A percentile compares a stretch with the other conserved stretches of the same genome.
Evolutionary conservation across 2,888 invertebrate genomes (phyloP).

Genomic region (Xestia rhomboidea): DNA sequence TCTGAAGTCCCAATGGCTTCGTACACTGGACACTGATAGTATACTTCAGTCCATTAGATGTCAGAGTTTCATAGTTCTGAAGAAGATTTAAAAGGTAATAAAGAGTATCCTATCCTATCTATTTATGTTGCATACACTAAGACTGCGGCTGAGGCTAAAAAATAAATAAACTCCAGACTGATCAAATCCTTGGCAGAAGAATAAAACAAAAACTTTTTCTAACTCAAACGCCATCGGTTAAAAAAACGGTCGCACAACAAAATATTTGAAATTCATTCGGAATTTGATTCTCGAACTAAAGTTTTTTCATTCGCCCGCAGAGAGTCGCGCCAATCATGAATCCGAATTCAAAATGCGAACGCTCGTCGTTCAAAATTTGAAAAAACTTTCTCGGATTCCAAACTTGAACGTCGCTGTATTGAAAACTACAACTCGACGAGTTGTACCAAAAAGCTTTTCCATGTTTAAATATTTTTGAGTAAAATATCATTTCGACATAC

Average conservation of each 20-base stretch:
- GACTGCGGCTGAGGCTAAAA: background rate
- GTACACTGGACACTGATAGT: background rate
- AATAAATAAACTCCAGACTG: background rate
- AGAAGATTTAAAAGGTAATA: background rate
- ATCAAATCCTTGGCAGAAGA: background rate
- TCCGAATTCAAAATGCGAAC: conserved; percentile 56
- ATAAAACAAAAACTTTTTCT: background rate
- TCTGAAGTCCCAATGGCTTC: no score
- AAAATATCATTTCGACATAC: background rate
- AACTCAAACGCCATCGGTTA: background rate
- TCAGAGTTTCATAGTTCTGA: background rate
- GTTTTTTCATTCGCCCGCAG: conserved; percentile 55
- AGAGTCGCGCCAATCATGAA: conserved; percentile 58
- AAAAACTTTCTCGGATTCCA: conserved; percentile 56
- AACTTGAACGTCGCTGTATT: conserved; percentile 57
- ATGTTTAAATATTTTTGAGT: background rate
- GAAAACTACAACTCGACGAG: conserved; percentile 51
- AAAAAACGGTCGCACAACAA: conserved; percentile 20
- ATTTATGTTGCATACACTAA: background rate
- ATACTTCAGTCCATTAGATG: background rate
- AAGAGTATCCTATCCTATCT: background rate
- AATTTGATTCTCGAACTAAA: conserved; percentile 52
- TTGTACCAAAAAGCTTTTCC: conserved; percentile 1
- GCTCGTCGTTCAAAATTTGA: conserved; percentile 45
- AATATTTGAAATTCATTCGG: conserved; percentile 45